Percentiles rank a stretch among this genome's conserved stretches.
phyloP scores from a whole-genome alignment of 2,113 vertebrate species.

The Strigops habroptila region DNA sequence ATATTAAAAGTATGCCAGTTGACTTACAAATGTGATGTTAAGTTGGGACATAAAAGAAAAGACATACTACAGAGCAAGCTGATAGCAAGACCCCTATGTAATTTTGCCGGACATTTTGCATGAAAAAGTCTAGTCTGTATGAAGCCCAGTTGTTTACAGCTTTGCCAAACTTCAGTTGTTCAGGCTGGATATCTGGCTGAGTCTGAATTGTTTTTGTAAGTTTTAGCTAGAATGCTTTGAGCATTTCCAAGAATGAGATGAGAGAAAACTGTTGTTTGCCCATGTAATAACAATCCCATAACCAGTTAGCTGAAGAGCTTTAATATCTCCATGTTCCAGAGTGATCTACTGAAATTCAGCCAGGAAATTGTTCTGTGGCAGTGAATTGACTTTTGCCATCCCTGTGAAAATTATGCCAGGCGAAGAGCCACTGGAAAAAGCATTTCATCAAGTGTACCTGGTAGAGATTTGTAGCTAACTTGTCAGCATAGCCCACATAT shows the following conservation, averaged over 20 bases:
- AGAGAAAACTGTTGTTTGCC: slow-evolving; percentile 27
- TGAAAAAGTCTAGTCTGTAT: neutral
- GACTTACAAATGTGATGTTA: neutral
- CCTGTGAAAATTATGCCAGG: neutral
- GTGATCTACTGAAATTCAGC: neutral
- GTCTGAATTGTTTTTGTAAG: slow-evolving; percentile 30
- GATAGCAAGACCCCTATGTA: neutral
- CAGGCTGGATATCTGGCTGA: slow-evolving; percentile 18
- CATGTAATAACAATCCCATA: slow-evolving; percentile 19
- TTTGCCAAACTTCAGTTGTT: slow-evolving; percentile 34
- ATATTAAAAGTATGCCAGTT: neutral
- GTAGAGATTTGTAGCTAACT: neutral
- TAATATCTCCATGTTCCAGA: neutral
- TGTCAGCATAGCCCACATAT: neutral
- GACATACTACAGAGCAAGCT: neutral
- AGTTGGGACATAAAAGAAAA: neutral
- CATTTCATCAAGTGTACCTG: neutral
- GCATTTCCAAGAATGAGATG: slow-evolving; percentile 48
- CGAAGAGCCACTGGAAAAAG: neutral
- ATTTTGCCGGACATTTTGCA: neutral
- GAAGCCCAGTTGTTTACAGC: slow-evolving; percentile 15
- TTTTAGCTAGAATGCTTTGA: slow-evolving; percentile 16
- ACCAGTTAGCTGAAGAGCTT: slow-evolving; percentile 5
- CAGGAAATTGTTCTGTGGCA: neutral
- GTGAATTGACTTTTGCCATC: neutral